These are phyloP conservation scores for Archips crataeganus DNA, from an alignment of 2,888 invertebrate genomes.

Conservation along the genomic window DNA sequence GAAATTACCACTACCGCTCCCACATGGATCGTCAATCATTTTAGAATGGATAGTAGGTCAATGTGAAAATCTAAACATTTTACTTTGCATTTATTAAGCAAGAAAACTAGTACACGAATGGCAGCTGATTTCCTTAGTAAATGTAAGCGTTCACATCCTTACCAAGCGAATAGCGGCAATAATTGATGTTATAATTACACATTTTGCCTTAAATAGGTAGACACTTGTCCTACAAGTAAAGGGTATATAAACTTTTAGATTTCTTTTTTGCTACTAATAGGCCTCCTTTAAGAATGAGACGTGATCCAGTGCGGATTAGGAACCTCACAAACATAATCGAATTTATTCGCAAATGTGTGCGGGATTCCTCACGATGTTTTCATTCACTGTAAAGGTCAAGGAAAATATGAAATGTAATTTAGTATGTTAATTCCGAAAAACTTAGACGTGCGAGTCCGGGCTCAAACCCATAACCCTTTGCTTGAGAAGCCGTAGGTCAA, in stretches of 20 bases:
- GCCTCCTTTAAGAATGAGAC: no score
- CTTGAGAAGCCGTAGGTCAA: no score
- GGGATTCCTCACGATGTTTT: no score
- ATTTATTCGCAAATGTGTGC: no score
- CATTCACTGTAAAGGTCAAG: no score
- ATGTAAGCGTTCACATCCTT: slow-evolving; percentile 32
- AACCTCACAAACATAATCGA: no score
- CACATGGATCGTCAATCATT: slow-evolving; percentile 31
- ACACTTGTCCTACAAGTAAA: neutral
- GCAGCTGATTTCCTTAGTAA: slow-evolving; percentile 22
- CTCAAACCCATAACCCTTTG: no score
- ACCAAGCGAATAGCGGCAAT: neutral
- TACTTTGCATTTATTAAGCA: neutral
- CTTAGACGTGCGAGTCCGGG: no score
- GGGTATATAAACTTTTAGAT: neutral
- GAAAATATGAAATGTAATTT: no score
- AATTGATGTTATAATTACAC: neutral
- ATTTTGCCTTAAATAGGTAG: neutral
- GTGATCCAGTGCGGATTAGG: no score
- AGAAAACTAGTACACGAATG: slow-evolving; percentile 18
- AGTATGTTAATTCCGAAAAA: no score
- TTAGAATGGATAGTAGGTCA: slow-evolving; percentile 25
- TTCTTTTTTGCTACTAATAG: no score
- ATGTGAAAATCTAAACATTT: slow-evolving; percentile 16
- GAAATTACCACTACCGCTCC: slow-evolving; percentile 31